These are phyloP conservation scores for Acrobasis consociella DNA, from an alignment of 2,888 invertebrate species.

Conservation along the genomic window DNA sequence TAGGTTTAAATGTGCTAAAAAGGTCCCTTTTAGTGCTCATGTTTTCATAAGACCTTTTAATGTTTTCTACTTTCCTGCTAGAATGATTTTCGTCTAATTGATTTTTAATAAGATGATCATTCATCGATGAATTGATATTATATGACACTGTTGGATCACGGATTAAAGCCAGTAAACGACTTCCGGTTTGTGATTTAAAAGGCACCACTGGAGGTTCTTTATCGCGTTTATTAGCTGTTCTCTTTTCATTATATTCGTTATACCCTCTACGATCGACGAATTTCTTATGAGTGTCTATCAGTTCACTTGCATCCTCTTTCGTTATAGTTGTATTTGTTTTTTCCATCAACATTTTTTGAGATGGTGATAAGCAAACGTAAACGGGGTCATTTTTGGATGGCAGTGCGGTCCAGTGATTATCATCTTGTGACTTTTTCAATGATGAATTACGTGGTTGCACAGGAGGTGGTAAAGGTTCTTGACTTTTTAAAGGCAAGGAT, in stretches of 20 bases:
- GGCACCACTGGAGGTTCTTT: conserved; percentile 50
- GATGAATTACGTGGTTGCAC: conserved; percentile 71
- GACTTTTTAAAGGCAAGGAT: conserved; percentile 49
- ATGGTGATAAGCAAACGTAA: conserved; percentile 88
- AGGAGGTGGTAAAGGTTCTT: conserved; percentile 62
- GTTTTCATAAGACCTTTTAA: conserved; percentile 36
- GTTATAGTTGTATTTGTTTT: conserved; percentile 75
- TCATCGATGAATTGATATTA: conserved; percentile 52
- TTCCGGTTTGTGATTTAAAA: conserved; percentile 80
- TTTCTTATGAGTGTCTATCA: conserved; percentile 87
- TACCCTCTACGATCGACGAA: conserved; percentile 85
- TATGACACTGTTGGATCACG: conserved; percentile 74
- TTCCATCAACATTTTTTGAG: conserved; percentile 84
- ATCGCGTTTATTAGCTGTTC: conserved; percentile 34
- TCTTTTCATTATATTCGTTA: conserved; percentile 61
- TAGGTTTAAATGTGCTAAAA: conserved; percentile 55
- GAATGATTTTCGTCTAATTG: conserved; percentile 19
- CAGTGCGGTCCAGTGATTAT: conserved; percentile 82
- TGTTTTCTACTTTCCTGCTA: conserved; percentile 10
- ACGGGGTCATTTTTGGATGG: conserved; percentile 83
- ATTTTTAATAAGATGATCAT: conserved; percentile 43
- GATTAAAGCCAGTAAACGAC: conserved; percentile 85
- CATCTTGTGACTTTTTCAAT: conserved; percentile 64
- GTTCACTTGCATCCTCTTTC: conserved; percentile 82
- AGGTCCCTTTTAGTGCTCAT: conserved; percentile 37